Percentiles rank a stretch among this genome's conserved stretches.
Conservation (phyloP, 1,140 invertebrate genomes). For the Leptinotarsa undecemlineata region DNA sequence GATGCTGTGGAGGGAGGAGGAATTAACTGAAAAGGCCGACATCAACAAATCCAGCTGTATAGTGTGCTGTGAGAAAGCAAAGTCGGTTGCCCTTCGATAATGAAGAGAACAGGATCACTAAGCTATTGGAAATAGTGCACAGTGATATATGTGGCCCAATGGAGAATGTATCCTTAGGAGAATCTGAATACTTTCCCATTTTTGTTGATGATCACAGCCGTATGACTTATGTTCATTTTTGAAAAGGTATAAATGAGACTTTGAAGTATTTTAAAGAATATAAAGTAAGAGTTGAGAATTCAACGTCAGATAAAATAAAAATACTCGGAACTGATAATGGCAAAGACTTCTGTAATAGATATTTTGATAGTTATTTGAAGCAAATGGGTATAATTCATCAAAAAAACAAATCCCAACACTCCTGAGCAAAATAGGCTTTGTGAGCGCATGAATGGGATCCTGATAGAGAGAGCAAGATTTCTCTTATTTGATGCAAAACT, state of each 20-base stretch:
- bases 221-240: neutral
- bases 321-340: neutral
- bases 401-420: neutral
- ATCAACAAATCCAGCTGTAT: neutral
- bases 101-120: neutral
- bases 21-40: neutral
- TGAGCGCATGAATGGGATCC: neutral
- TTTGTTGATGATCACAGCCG: neutral
- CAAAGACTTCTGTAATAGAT: too few relatives aligned
- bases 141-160: neutral
- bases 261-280: neutral
- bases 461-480: neutral
- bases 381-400: neutral
- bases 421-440: neutral
- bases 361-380: neutral
- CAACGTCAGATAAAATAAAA: neutral
- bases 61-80: neutral
- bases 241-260: neutral
- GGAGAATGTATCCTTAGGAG: neutral
- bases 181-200: neutral
- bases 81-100: neutral
- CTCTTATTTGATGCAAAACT: neutral
- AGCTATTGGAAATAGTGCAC: neutral
- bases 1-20: neutral
- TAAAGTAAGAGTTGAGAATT: neutral